Evolutionary conservation across 2,888 invertebrate genomes (phyloP), one percentile per base, ranked within the genome.

Genomic region (Hedya salicella): DNA sequence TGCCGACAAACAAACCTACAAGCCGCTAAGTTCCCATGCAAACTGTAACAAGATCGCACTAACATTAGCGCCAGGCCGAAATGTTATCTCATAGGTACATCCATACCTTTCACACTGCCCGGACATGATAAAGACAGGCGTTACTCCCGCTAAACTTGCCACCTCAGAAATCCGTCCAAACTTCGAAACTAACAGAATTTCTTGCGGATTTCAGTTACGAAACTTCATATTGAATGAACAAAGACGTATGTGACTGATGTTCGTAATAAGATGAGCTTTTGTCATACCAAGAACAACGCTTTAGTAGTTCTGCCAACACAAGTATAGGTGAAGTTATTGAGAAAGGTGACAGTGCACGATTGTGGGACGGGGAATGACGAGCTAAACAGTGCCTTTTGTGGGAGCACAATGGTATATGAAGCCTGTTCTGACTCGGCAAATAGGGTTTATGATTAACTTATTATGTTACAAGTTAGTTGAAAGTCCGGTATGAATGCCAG

Each of bases 261-360:
- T 49, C 21, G n/a, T 14, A 25, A 3, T 25, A 25, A 11, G 19
- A 25, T 25, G 3, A 14, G 6, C n/a, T 14, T 49, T n/a, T 49
- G 25, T 36, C 11, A 9, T 36, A 36, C 1, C 8, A 36, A 36
- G 9, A 9, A 25, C 25, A 25, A 25, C 4, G 25, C 5, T 25
- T 25, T 25, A 25, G 25, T 3, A 25, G 36, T 36, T 11, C 36
- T 36, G 9, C 6, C 6, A 36, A 11, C 2, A 36, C 9, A 36
- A 36, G 9, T 36, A 36, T 36, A 21, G n/a, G 21, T 48, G 1
- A 21, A n/a, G 36, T 13, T 6, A 11, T 36, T 49, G 6, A 13
- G 21, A 9, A 48, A n/a, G 14, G 17, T 49, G 63, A 63, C 63
- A 49, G 2, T 49, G 63, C 56, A 56, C 16, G n/a, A 49, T 39